These are phyloP conservation scores for Reinhardtius hippoglossoides DNA, from an alignment of 2,113 vertebrate species.

Conservation along the genomic window DNA sequence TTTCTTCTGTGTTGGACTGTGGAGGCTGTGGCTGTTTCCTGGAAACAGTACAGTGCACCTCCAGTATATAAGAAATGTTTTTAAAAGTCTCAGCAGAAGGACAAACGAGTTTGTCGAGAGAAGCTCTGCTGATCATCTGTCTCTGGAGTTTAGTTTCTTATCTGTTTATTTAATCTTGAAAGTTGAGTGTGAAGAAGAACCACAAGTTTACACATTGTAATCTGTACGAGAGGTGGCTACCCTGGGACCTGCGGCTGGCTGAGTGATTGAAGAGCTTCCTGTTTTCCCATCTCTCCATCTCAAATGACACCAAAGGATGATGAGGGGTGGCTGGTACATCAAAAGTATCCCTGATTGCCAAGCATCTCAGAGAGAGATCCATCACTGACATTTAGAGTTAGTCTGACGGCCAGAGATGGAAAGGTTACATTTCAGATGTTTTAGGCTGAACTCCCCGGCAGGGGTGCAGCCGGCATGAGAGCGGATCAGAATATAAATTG, in stretches of 20 bases:
- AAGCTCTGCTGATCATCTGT: background rate
- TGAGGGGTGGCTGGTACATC: constrained; percentile 57
- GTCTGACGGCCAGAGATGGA: constrained; percentile 67
- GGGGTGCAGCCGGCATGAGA: constrained; percentile 29
- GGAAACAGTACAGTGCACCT: background rate
- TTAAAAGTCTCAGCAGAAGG: background rate
- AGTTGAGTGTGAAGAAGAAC: background rate
- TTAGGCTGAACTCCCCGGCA: constrained; percentile 56
- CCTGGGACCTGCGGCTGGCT: constrained; percentile 36
- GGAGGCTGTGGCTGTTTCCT: background rate
- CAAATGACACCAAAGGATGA: constrained; percentile 67
- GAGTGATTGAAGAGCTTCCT: constrained; percentile 64
- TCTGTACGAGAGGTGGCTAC: constrained; percentile 7
- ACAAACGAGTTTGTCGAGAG: background rate
- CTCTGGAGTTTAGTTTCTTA: background rate
- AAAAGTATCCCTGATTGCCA: constrained; percentile 69
- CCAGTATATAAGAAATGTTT: background rate
- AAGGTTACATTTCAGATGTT: constrained; percentile 76
- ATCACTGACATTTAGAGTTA: constrained; percentile 75
- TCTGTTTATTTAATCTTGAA: constrained; percentile 11
- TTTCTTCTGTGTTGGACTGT: background rate
- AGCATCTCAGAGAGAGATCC: constrained; percentile 61
- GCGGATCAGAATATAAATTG: constrained; percentile 35
- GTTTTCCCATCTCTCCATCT: constrained; percentile 42
- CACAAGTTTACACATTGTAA: constrained; percentile 4